These are phyloP conservation scores for Margaritifera margaritifera DNA, from an alignment of 2,888 invertebrate genomes.

Conservation along the genomic window DNA sequence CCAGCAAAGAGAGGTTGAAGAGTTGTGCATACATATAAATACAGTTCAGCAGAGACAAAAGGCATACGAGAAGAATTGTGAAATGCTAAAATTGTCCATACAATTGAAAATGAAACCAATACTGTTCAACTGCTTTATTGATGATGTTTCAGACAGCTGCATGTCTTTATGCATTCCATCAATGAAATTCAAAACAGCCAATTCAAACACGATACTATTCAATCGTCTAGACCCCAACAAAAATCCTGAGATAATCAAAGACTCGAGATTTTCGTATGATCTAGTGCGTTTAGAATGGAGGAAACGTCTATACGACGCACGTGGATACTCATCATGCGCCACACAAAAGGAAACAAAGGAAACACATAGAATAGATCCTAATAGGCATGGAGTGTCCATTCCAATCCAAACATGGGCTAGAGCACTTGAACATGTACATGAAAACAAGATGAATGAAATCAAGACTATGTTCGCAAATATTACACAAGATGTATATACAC, in stretches of 20 bases:
- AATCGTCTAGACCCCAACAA: constrained; percentile 20
- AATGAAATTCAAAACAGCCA: constrained; percentile 12
- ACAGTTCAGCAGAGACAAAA: constrained; percentile 23
- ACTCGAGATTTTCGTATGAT: constrained; percentile 2
- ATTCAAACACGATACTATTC: constrained; percentile 17
- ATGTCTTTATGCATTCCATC: constrained; percentile 24
- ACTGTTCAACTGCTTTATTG: constrained; percentile 22
- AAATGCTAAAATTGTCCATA: constrained; percentile 18
- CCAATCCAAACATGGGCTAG: not conserved
- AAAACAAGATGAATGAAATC: not conserved
- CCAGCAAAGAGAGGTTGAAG: constrained; percentile 16
- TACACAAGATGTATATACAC: not conserved
- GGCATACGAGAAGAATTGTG: constrained; percentile 26
- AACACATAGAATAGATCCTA: not conserved
- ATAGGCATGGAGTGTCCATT: not conserved
- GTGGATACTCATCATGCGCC: not conserved
- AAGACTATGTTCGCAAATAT: too few species aligned
- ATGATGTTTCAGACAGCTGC: constrained; percentile 23
- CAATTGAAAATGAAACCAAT: constrained; percentile 22
- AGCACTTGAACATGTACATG: not conserved
- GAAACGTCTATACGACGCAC: constrained; percentile 4
- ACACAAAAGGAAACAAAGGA: constrained; percentile 13
- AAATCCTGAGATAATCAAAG: constrained; percentile 11
- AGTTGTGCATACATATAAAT: constrained; percentile 28
- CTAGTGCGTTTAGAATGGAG: constrained; percentile 7